Base-by-base conservation (phyloP, 1,140 invertebrate species). In the Heliconius hermathena region DNA sequence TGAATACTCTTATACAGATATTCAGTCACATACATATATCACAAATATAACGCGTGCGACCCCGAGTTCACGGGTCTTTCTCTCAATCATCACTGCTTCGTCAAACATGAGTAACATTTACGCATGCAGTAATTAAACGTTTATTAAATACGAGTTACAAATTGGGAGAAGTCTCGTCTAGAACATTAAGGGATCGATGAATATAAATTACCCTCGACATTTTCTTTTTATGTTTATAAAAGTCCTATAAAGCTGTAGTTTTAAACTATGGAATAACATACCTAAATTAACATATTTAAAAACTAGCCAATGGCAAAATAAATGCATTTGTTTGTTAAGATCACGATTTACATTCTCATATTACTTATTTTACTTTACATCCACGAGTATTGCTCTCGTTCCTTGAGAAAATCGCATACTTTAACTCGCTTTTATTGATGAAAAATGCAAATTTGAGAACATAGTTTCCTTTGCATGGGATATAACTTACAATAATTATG, bases 71-170 rank as follows among this genome's bases (percentile, higher is more conserved):
- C 57, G 84, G 82, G 75, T 82, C 79, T 73, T 82, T 78, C 83
- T 84, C 84, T 88, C 85, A 85, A 87, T 88, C 84, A 86, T 86
- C 85, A 79, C 84, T 87, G 86, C 82, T 83, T 88, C 86, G 86
- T 90, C 89, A 89, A 83, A 85, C 84, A 82, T 80, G 85, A 85
- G 80, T 81, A 83, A 84, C 72, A 80, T 81, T 78, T 85, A 87
- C 73, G 78, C 73, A 70, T 77, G 77, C 73, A 81, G 80, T 83
- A 85, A 86, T 85, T 85, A 86, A 80, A 80, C 76, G 73, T 83
- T 74, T 77, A 78, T 81, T 78, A 78, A 54, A 77, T 71, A 76
- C 74, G 57, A 71, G 29, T 74, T 66, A 66, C 26, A 66, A 29
- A 29, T 29, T 29, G 60, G 22, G 54, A 60, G 22, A 60, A 26